These are phyloP conservation scores for Dasyprocta punctata DNA, from an alignment of 2,113 vertebrate genomes.

Conservation along the genomic window DNA sequence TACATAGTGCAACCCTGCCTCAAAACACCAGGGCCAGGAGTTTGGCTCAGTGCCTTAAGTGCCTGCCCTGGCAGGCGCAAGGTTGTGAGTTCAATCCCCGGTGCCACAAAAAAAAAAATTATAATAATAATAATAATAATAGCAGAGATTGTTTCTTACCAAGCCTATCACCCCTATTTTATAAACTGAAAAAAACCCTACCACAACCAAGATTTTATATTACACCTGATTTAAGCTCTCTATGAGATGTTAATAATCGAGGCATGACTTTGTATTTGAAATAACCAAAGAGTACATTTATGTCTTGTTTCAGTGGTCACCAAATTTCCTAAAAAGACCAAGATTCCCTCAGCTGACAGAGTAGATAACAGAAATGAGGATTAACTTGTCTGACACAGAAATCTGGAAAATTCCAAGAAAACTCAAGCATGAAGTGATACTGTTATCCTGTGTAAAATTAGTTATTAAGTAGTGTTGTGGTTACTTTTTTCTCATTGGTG, in stretches of 20 bases:
- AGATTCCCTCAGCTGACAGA: slow-evolving; percentile 55
- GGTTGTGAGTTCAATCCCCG: no score
- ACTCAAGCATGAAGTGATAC: slow-evolving; percentile 51
- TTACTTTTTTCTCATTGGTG: no score
- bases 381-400: slow-evolving; percentile 70
- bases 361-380: slow-evolving; percentile 67
- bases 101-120: no score
- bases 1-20: no score
- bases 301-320: slow-evolving; percentile 64
- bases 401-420: slow-evolving; percentile 65
- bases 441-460: slow-evolving; percentile 66
- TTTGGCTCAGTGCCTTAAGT: no score
- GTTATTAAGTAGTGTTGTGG: not conserved
- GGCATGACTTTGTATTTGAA: slow-evolving; percentile 63
- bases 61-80: no score
- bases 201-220: slow-evolving; percentile 53
- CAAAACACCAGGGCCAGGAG: no score
- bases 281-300: slow-evolving; percentile 62
- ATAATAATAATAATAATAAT: slow-evolving; percentile 60
- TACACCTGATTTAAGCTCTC: slow-evolving; percentile 58
- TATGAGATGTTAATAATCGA: slow-evolving; percentile 66
- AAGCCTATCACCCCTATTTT: not conserved
- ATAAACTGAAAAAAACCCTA: not conserved
- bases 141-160: slow-evolving; percentile 15
- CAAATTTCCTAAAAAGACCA: slow-evolving; percentile 64